Conservation (phyloP, 2,797 vertebrate genomes). For the Melanotaenia parkinsoni region DNA sequence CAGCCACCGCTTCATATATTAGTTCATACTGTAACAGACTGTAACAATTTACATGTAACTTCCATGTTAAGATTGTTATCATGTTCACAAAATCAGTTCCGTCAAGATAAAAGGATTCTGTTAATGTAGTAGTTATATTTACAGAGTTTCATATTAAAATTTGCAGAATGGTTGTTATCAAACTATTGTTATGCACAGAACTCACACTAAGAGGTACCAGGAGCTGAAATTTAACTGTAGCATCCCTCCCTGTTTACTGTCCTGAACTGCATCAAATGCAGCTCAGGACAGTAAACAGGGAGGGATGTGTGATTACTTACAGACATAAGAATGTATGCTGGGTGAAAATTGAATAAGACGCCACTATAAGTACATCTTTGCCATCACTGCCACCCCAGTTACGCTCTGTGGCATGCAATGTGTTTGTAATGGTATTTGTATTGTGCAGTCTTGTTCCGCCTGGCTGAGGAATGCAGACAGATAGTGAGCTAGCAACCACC, state of each 20-base stretch:
- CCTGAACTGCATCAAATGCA: not conserved
- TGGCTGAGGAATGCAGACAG: slow-evolving; percentile 71
- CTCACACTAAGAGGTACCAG: no score
- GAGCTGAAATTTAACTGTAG: not conserved
- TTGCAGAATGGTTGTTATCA: not conserved
- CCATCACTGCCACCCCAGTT: slow-evolving; percentile 19
- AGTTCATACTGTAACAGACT: no score
- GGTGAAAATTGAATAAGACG: slow-evolving; percentile 31
- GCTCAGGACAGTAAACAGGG: not conserved
- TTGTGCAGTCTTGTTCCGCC: slow-evolving; percentile 48
- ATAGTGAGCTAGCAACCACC: slow-evolving; percentile 47
- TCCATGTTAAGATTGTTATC: no score
- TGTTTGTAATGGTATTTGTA: slow-evolving; percentile 36
- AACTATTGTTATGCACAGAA: not conserved
- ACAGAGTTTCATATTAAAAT: no score
- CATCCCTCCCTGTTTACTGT: no score
- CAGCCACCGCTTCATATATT: no score
- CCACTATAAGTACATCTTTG: slow-evolving; percentile 27
- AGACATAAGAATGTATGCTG: slow-evolving; percentile 17
- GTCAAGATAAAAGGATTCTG: no score
- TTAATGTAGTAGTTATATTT: no score
- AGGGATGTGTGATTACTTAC: not conserved
- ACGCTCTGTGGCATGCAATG: slow-evolving; percentile 24
- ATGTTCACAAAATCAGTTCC: no score
- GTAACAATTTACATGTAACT: no score